A percentile compares a stretch with the other conserved stretches of the same genome.
Conservation (phyloP, 2,113 vertebrate genomes). For the Gila orcuttii region DNA sequence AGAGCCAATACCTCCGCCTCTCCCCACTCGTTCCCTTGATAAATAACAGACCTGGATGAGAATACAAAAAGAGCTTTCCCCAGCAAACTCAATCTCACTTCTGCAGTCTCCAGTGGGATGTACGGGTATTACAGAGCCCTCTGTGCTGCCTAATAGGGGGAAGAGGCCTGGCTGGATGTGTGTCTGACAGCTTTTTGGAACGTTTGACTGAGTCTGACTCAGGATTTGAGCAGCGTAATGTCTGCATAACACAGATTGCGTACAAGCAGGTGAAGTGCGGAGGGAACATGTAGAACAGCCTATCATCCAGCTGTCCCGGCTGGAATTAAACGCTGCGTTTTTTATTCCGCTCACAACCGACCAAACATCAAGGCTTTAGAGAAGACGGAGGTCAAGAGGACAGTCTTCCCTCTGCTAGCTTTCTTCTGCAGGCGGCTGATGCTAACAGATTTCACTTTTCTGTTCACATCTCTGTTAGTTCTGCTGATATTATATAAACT, state of each 20-base stretch:
- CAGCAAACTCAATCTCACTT: slow-evolving; percentile 48
- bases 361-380: slow-evolving; percentile 30
- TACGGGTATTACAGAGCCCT: slow-evolving; percentile 35
- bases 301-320: slow-evolving; percentile 1
- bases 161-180: slow-evolving; percentile 30
- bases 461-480: neutral
- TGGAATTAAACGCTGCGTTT: slow-evolving; percentile 17
- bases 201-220: slow-evolving; percentile 37
- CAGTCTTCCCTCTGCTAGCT: slow-evolving; percentile 48
- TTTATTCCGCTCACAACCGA: slow-evolving; percentile 36
- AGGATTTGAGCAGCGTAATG: slow-evolving; percentile 11
- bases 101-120: slow-evolving; percentile 45
- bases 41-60: slow-evolving; percentile 49
- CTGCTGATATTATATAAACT: neutral
- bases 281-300: neutral
- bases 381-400: slow-evolving; percentile 50
- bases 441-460: slow-evolving; percentile 32
- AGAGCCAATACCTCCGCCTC: slow-evolving; percentile 22
- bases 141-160: slow-evolving; percentile 19
- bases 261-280: slow-evolving; percentile 2
- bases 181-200: slow-evolving; percentile 44
- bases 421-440: slow-evolving; percentile 47
- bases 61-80: slow-evolving; percentile 48
- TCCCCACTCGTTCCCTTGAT: slow-evolving; percentile 42
- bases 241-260: slow-evolving; percentile 36